Percentiles rank a stretch among this genome's conserved stretches.
Evolutionary conservation across 2,888 invertebrate genomes (phyloP).

Genomic region (Hirtodrosophila cameraria): DNA sequence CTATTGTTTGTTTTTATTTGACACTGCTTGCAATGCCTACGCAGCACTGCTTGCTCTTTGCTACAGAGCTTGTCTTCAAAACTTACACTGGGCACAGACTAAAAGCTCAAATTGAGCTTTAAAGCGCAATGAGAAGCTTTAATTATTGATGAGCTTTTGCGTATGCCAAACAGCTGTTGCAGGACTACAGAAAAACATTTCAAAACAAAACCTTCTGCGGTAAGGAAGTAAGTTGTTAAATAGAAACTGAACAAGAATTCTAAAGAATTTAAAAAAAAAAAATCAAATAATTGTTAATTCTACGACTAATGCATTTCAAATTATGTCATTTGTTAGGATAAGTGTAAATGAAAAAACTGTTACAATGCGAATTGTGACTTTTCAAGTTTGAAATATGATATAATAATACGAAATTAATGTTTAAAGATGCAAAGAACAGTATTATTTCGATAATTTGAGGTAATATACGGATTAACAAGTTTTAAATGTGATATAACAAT

Average conservation of each 20-base stretch:
- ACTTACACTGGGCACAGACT: background rate
- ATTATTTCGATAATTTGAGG: no score
- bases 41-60: background rate
- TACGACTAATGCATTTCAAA: no score
- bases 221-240: slow-evolving; percentile 60
- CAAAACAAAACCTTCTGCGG: slow-evolving; percentile 75
- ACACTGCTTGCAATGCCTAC: slow-evolving; percentile 1
- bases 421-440: no score
- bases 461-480: no score
- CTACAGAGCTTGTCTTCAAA: background rate
- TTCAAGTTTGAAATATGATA: no score
- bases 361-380: no score
- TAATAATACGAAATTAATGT: no score
- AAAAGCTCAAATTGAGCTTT: slow-evolving; percentile 9
- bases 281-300: background rate
- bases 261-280: background rate
- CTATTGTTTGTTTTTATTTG: background rate
- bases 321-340: no score
- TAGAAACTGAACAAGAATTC: background rate
- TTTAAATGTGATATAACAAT: no score
- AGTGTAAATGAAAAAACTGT: no score
- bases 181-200: slow-evolving; percentile 61
- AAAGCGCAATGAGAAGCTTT: slow-evolving; percentile 13
- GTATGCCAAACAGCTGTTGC: slow-evolving; percentile 69
- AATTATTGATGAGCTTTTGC: slow-evolving; percentile 5